Evolutionary conservation across 2,113 vertebrate genomes (phyloP).

Genomic region (Epinephelus cyanopodus): DNA sequence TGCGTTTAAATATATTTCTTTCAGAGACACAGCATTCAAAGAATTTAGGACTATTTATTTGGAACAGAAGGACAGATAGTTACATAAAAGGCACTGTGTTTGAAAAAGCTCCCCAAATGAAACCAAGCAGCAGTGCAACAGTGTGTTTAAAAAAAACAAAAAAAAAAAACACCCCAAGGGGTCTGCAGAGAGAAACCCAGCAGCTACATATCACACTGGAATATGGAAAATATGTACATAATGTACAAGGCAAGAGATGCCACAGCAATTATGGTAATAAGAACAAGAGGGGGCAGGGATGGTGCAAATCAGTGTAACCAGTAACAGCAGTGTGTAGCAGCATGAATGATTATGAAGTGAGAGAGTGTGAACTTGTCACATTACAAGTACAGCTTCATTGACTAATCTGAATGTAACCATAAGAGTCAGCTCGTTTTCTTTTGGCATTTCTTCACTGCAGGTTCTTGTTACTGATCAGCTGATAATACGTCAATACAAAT

Average conservation of each 20-base stretch:
- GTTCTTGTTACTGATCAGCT: background rate
- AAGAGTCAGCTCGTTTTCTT: constrained; percentile 3
- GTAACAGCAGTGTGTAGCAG: constrained; percentile 34
- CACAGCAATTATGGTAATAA: constrained; percentile 7
- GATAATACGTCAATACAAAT: background rate
- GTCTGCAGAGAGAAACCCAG: background rate
- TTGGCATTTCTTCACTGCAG: background rate
- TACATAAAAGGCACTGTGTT: background rate
- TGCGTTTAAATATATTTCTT: background rate
- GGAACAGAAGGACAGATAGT: background rate
- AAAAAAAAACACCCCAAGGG: background rate
- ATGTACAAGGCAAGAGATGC: constrained; percentile 7
- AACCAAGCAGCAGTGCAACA: background rate
- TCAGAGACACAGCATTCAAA: background rate
- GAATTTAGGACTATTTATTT: background rate
- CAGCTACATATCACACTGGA: background rate
- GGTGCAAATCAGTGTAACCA: constrained; percentile 16
- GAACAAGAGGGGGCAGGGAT: constrained; percentile 17
- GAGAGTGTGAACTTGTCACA: constrained; percentile 48
- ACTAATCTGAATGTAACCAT: constrained; percentile 10
- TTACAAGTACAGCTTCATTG: constrained; percentile 36
- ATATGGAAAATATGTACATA: background rate
- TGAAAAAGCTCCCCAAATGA: constrained; percentile 4
- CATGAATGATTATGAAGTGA: constrained; percentile 36
- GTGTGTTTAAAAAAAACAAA: background rate